These are phyloP conservation scores for Adelognathus sp. DNA, from an alignment of 2,888 invertebrate genomes.

Conservation along the genomic window DNA sequence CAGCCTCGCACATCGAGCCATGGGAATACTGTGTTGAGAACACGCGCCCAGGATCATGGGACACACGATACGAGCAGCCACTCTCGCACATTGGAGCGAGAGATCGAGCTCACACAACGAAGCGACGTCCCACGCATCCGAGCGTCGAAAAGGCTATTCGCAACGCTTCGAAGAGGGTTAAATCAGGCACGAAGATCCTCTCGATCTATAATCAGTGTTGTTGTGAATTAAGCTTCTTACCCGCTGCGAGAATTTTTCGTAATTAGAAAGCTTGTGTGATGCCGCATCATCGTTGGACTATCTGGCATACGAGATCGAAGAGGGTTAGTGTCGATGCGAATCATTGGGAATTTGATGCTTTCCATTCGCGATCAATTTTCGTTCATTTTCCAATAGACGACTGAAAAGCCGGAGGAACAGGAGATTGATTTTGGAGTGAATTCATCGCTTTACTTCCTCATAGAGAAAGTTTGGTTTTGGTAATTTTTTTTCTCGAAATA, in stretches of 20 bases:
- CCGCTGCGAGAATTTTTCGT: conserved; percentile 40
- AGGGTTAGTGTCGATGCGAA: background rate
- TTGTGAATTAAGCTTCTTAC: conserved; percentile 45
- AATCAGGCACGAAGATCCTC: conserved; percentile 41
- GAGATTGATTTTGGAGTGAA: background rate
- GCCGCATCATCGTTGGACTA: background rate
- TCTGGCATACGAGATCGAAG: background rate
- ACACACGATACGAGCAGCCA: conserved; percentile 55
- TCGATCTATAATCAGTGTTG: conserved; percentile 17
- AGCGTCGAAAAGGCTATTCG: conserved; percentile 44
- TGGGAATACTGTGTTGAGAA: conserved; percentile 69
- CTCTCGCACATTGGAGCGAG: conserved; percentile 20
- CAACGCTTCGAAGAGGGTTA: conserved; percentile 14
- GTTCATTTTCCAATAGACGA: background rate
- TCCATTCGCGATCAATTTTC: background rate
- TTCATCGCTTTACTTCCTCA: too few relatives aligned
- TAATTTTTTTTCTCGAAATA: too few relatives aligned
- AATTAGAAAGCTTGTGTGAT: background rate
- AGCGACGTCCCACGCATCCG: conserved; percentile 50
- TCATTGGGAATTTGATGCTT: background rate
- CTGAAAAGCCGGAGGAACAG: background rate
- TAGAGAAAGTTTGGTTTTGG: too few relatives aligned
- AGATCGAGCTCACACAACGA: conserved; percentile 24
- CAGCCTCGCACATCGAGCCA: conserved; percentile 58
- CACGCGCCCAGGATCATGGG: conserved; percentile 61